phyloP scores from a whole-genome alignment of 1,140 invertebrate species.

The Lamellibrachia luymesi region DNA sequence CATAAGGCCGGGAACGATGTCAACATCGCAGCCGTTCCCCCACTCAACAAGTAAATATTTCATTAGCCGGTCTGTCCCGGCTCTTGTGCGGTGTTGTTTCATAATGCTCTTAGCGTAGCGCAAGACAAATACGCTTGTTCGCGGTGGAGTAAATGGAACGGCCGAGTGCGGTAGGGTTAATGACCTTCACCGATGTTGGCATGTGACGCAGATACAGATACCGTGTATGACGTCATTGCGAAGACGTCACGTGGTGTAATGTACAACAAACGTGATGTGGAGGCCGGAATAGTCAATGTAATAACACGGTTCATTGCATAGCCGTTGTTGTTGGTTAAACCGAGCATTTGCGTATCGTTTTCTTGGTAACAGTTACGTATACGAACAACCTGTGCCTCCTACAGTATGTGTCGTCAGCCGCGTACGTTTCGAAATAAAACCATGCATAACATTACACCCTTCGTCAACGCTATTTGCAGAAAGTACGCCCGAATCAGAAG shows the following conservation, averaged over 20 bases:
- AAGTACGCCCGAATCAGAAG: neutral
- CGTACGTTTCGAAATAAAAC: neutral
- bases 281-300: too few species aligned
- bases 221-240: neutral
- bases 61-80: neutral
- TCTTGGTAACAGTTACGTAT: neutral
- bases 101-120: neutral
- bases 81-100: neutral
- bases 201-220: neutral
- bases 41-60: neutral
- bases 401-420: too few species aligned
- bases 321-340: neutral
- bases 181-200: neutral
- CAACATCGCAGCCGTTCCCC: neutral
- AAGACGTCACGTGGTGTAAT: neutral
- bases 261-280: neutral
- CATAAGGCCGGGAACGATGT: neutral
- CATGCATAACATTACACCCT: neutral
- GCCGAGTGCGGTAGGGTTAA: neutral
- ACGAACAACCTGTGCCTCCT: neutral
- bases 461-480: neutral
- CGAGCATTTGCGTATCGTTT: neutral
- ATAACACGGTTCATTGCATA: neutral
- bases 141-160: neutral
- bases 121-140: neutral